Conservation (phyloP, 2,113 vertebrate species). For the Indri indri region DNA sequence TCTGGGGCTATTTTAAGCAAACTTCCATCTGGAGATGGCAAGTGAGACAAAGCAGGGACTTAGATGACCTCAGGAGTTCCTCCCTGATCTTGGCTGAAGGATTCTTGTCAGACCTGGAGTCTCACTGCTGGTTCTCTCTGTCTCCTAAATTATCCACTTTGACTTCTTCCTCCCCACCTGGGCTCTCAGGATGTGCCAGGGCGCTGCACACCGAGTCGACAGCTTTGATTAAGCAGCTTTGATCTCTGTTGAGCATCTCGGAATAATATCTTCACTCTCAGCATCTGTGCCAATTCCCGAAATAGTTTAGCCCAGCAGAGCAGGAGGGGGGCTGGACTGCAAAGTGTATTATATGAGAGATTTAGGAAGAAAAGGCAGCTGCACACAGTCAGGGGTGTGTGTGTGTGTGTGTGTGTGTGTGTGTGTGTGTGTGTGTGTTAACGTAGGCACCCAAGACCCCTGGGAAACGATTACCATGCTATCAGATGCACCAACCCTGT, state of each 20-base stretch:
- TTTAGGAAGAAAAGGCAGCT: conserved; percentile 77
- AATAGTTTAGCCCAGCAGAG: conserved; percentile 74
- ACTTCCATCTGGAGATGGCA: conserved; percentile 12
- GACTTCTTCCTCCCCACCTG: conserved; percentile 65
- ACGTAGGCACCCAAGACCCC: background rate
- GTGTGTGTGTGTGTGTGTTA: background rate
- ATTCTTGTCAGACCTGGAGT: background rate
- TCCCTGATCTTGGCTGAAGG: background rate
- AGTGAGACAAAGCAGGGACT: conserved; percentile 17
- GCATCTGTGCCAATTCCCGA: conserved; percentile 76
- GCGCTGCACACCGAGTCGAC: background rate
- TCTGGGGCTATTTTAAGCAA: conserved; percentile 2
- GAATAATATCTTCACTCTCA: conserved; percentile 75
- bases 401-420: background rate
- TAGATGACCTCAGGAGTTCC: conserved; percentile 19
- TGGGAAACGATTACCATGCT: conserved; percentile 37
- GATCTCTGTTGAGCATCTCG: conserved; percentile 75
- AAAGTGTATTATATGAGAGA: conserved; percentile 56
- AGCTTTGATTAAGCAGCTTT: conserved; percentile 78
- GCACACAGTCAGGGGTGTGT: conserved; percentile 65
- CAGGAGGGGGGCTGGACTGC: conserved; percentile 66
- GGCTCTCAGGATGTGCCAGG: conserved; percentile 47
- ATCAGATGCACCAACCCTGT: background rate
- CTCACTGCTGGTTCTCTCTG: background rate
- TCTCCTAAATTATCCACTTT: background rate